Conservation (phyloP, 2,113 vertebrate species). For the Pollimyrus isidori region DNA sequence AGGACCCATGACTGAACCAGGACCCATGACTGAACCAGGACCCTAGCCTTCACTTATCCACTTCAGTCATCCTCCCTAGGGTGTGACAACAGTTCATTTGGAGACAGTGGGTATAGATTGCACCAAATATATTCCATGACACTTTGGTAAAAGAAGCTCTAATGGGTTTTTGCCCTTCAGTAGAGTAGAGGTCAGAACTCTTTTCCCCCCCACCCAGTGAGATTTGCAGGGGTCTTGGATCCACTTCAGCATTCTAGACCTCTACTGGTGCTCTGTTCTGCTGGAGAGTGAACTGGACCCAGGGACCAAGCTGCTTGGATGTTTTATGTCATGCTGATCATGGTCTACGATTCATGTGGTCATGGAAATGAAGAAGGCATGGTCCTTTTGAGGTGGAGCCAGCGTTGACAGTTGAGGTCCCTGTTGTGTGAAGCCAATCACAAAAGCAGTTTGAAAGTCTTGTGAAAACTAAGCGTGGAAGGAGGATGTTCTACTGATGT, state of each 20-base stretch:
- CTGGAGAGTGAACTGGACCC: neutral
- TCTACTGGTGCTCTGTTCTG: neutral
- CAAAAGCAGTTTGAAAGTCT: neutral
- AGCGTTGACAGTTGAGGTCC: neutral
- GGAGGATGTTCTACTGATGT: neutral
- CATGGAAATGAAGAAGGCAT: neutral
- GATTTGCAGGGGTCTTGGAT: neutral
- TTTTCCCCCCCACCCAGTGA: too few species aligned
- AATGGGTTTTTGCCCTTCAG: neutral
- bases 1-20: neutral
- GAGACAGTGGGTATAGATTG: neutral
- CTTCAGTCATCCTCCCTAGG: neutral
- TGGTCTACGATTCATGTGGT: neutral
- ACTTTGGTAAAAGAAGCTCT: neutral
- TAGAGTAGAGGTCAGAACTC: neutral
- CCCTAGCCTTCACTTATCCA: neutral
- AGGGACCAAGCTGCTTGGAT: neutral
- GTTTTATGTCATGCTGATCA: neutral
- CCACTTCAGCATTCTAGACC: neutral
- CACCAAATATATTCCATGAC: neutral
- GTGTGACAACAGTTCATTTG: neutral
- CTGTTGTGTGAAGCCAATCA: neutral
- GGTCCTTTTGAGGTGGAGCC: neutral
- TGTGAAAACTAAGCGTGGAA: neutral
- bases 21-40: neutral